phyloP scores from a whole-genome alignment of 2,888 invertebrate species.

The Pachymerium ferrugineum region DNA sequence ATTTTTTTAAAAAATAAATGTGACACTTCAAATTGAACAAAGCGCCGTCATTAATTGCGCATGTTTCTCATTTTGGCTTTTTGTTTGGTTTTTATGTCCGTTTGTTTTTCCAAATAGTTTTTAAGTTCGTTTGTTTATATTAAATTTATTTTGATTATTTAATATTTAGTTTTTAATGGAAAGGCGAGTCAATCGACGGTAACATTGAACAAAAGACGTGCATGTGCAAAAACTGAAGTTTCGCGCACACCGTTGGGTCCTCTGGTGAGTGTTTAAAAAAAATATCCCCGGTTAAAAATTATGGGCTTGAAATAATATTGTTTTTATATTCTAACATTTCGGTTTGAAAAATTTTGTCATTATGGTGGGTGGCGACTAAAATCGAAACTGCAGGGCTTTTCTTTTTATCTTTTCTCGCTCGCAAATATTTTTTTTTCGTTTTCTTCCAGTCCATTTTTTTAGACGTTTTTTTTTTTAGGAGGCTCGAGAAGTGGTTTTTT shows the following conservation, averaged over 20 bases:
- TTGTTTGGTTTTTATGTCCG: too few species aligned
- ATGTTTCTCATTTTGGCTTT: background rate
- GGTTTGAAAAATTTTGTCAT: background rate
- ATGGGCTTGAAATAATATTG: background rate
- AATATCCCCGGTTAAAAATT: background rate
- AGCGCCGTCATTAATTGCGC: background rate
- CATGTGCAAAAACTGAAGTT: conserved; percentile 5
- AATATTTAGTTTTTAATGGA: conserved; percentile 12
- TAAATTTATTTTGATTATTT: background rate
- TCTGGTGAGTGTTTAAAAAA: conserved; percentile 28
- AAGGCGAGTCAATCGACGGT: background rate
- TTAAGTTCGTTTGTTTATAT: background rate
- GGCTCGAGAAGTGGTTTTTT: too few species aligned
- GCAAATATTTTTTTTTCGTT: background rate
- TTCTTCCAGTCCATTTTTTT: background rate
- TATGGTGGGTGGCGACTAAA: background rate
- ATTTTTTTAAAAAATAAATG: too few species aligned
- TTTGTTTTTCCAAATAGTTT: background rate
- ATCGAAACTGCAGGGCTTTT: conserved; percentile 11
- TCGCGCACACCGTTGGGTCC: background rate
- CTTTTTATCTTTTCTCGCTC: background rate
- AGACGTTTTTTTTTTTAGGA: too few species aligned
- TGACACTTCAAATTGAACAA: too few species aligned
- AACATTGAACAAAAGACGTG: conserved; percentile 2
- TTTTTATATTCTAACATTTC: background rate